A percentile compares a stretch with the other conserved stretches of the same genome.
Evolutionary conservation across 2,888 invertebrate genomes (phyloP).

Genomic region (Ophion costatus): DNA sequence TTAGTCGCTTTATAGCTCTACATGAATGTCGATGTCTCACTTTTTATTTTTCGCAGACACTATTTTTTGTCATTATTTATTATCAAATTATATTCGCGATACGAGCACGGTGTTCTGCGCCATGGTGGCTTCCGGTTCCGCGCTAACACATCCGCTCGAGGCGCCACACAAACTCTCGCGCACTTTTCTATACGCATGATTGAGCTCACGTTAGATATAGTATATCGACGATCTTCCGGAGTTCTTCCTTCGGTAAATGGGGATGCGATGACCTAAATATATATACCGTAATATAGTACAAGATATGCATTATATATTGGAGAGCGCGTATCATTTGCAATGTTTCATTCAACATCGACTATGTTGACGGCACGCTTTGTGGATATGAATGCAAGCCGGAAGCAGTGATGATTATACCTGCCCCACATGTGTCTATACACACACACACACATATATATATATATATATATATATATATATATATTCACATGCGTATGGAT

Average conservation of each 20-base stretch:
- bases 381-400: constrained; percentile 32
- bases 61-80: constrained; percentile 68
- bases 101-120: constrained; percentile 55
- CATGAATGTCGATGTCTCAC: constrained; percentile 49
- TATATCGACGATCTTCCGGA: neutral
- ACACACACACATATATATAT: too few relatives aligned
- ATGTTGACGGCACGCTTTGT: constrained; percentile 2
- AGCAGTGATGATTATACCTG: constrained; percentile 35
- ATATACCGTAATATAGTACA: neutral
- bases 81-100: constrained; percentile 69
- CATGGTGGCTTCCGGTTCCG: constrained; percentile 74
- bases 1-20: constrained; percentile 35
- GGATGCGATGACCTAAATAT: neutral
- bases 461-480: neutral
- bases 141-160: constrained; percentile 65
- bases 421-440: neutral
- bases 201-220: neutral
- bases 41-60: constrained; percentile 37
- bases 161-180: constrained; percentile 30
- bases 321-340: neutral
- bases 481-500: neutral
- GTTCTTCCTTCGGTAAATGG: neutral
- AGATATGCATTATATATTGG: constrained; percentile 4
- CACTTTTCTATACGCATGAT: constrained; percentile 15
- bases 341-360: constrained; percentile 30